Evolutionary conservation across 2,797 vertebrate species (phyloP).

Genomic region (Rhyacichthys aspro): DNA sequence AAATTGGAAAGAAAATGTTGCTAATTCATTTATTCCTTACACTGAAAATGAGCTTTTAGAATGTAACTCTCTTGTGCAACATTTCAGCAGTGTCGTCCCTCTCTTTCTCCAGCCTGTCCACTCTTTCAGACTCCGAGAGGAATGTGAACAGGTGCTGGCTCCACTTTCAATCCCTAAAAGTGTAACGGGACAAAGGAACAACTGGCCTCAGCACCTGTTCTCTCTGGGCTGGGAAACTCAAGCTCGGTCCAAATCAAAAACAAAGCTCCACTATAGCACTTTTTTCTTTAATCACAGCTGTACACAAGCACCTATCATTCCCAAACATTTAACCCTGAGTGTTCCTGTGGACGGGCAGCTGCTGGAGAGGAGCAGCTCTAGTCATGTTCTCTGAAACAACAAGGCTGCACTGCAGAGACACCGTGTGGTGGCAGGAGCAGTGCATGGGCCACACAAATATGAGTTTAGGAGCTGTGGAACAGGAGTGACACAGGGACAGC

Average conservation of each 20-base stretch:
- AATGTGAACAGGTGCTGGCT: constrained; percentile 69
- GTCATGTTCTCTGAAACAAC: too few relatives aligned
- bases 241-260: constrained; percentile 50
- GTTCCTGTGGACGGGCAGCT: constrained; percentile 10
- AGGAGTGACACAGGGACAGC: too few relatives aligned
- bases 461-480: too few relatives aligned
- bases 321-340: constrained; percentile 28
- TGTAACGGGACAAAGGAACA: constrained; percentile 60
- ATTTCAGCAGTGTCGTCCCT: constrained; percentile 4
- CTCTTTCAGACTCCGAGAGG: constrained; percentile 40
- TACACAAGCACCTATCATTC: constrained; percentile 23
- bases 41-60: constrained; percentile 6
- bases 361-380: too few relatives aligned
- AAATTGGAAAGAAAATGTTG: too few relatives aligned
- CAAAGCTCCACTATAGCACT: constrained; percentile 27
- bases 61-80: constrained; percentile 9
- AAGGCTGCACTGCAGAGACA: too few relatives aligned
- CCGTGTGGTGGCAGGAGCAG: too few relatives aligned
- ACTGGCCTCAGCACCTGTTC: constrained; percentile 69
- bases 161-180: constrained; percentile 41
- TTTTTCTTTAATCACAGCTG: constrained; percentile 33
- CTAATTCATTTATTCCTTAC: not conserved
- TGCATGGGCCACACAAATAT: too few relatives aligned
- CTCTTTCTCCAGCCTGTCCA: constrained; percentile 10
- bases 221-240: constrained; percentile 58